Evolutionary conservation across 2,113 vertebrate genomes (phyloP), one percentile per base, ranked within the genome.

Genomic region (Seriola quinqueradiata): DNA sequence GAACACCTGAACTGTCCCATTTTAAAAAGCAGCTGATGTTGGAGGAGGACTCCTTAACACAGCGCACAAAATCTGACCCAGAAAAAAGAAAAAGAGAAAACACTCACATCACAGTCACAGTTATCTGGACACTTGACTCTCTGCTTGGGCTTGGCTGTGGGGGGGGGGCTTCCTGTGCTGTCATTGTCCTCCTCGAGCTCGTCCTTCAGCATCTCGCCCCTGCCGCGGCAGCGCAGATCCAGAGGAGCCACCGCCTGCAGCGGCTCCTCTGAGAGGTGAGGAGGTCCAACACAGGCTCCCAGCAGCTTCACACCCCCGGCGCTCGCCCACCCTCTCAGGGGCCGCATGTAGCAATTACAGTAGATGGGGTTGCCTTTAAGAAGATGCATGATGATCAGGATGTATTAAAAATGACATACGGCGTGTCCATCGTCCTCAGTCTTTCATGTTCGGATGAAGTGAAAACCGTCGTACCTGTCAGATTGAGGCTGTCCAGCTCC

Each of bases 261-360:
- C 1, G 92, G 94, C 75, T 98, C 96, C 0, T 96, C 97, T 0
- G 88, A 93, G 59, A 98, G 94, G 38, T 95, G 93, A 0, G 89
- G 69, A 0, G 97, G 97, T 0, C 94, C 94, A 0, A 85, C 60
- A 17, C 97, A 99, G 13, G 84, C 28, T 19, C 96, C 97, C 10
- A 95, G 93, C 0, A 92, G 93, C 82, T 93, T 95, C 67, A 97
- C 91, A 0, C 91, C 89, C 0, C 90, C 75, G 4, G n/a, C 83
- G 0, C 50, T 81, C 16, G 94, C 91, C 98, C 98, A 98, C 64
- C 89, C 74, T 3, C 88, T 95, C 85, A 99, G 95, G 0, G 96
- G 96, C 44, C 92, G 91, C 90, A 98, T 91, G 76, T 90, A 94
- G 88, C 98, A 99, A 92, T 96, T 97, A 79, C 97, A 99, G 84